phyloP scores from a whole-genome alignment of 2,113 vertebrate species.

The Eptatretus burgeri region DNA sequence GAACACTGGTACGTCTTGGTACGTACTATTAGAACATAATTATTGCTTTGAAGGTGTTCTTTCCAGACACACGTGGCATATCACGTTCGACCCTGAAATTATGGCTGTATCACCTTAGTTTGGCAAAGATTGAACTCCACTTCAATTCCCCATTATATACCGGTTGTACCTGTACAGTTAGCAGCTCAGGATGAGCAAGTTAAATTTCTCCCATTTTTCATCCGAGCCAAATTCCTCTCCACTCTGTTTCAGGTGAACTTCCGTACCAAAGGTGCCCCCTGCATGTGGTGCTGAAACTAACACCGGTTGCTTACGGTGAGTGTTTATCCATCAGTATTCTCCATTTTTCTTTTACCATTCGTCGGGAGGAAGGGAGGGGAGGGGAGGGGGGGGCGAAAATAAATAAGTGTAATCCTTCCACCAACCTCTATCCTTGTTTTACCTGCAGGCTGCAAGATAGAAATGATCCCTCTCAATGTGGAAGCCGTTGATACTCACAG shows the following conservation, averaged over 20 bases:
- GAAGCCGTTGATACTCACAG: conserved; percentile 82
- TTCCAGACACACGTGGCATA: too few species aligned
- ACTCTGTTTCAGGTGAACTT: conserved; percentile 33
- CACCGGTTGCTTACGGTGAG: conserved; percentile 71
- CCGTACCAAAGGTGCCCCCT: conserved; percentile 76
- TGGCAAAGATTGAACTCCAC: background rate
- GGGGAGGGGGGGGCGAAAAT: background rate
- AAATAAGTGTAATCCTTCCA: background rate
- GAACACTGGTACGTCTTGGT: too few species aligned
- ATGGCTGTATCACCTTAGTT: background rate
- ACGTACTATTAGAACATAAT: too few species aligned
- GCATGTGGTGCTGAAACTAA: conserved; percentile 66
- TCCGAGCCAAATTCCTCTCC: background rate
- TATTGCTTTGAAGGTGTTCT: too few species aligned
- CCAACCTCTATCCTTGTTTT: background rate
- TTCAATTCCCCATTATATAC: background rate
- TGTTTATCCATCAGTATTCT: background rate
- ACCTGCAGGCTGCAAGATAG: conserved; percentile 64
- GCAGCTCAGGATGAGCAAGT: background rate
- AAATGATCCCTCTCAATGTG: conserved; percentile 46
- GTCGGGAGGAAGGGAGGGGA: background rate
- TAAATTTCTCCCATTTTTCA: background rate
- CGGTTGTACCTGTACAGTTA: too few species aligned
- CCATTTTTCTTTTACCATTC: background rate
- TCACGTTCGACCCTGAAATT: too few species aligned